Percentiles rank a stretch among this genome's conserved stretches.
Conservation (phyloP, 2,888 invertebrate genomes). For the Ctenicera cuprea region DNA sequence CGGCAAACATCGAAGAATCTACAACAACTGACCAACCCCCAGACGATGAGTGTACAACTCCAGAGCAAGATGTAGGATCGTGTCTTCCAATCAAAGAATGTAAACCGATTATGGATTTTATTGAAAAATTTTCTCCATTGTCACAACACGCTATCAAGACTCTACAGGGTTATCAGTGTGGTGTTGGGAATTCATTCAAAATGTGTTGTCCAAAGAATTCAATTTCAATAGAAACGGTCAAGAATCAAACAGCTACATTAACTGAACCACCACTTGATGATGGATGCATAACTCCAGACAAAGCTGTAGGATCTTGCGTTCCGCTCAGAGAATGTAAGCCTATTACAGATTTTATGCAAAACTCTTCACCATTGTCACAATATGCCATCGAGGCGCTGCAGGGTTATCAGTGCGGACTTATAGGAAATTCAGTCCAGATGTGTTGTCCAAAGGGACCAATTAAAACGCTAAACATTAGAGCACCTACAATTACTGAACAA, state of each 20-base stretch:
- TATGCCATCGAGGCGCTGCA: not conserved
- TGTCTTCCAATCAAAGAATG: constrained; percentile 68
- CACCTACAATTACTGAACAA: not conserved
- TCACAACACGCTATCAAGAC: not conserved
- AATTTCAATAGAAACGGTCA: constrained; percentile 19
- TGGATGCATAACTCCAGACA: constrained; percentile 67
- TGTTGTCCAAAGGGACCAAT: constrained; percentile 72
- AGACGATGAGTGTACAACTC: constrained; percentile 65
- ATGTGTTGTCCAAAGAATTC: constrained; percentile 73
- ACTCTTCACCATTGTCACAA: not conserved
- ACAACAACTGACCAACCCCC: not conserved
- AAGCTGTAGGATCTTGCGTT: constrained; percentile 68
- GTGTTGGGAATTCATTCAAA: constrained; percentile 67
- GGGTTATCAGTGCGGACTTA: constrained; percentile 69
- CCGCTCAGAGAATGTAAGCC: constrained; percentile 62
- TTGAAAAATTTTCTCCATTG: constrained; percentile 18
- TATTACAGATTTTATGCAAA: constrained; percentile 54
- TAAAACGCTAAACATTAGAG: not conserved
- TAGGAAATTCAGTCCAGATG: constrained; percentile 69
- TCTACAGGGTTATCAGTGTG: constrained; percentile 65
- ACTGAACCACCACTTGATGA: not conserved
- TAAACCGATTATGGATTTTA: constrained; percentile 56
- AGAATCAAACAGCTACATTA: no score
- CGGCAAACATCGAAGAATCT: not conserved
- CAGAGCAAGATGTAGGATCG: constrained; percentile 64